A percentile compares a stretch with the other conserved stretches of the same genome.
Conservation (phyloP, 2,888 invertebrate species). For the Drosophila bunnanda region DNA sequence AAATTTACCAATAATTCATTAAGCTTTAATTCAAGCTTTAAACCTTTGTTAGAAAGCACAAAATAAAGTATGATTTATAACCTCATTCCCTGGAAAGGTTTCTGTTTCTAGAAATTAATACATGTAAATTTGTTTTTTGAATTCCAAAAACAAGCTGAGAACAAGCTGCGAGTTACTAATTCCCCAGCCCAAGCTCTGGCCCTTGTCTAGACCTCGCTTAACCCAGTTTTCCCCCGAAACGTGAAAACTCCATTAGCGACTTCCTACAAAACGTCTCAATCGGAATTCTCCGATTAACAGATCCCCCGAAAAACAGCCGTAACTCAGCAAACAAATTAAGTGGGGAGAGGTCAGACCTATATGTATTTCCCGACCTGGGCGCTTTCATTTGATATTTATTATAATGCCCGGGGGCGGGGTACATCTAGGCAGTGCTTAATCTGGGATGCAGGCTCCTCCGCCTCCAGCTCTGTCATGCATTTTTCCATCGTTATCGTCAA, state of each 20-base stretch:
- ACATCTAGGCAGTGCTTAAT: slow-evolving; percentile 45
- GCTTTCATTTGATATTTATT: slow-evolving; percentile 55
- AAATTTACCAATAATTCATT: neutral
- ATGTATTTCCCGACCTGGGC: slow-evolving; percentile 1
- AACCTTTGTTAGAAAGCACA: neutral
- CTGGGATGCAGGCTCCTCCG: slow-evolving; percentile 23
- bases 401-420: slow-evolving; percentile 36
- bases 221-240: slow-evolving; percentile 33
- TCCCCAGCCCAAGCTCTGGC: slow-evolving; percentile 4
- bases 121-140: slow-evolving; percentile 14
- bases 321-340: slow-evolving; percentile 50
- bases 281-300: slow-evolving; percentile 31
- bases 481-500: slow-evolving; percentile 79
- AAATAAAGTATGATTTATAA: slow-evolving; percentile 7
- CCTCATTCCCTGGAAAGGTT: neutral
- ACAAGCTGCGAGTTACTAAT: slow-evolving; percentile 19
- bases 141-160: slow-evolving; percentile 11
- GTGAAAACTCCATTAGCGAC: slow-evolving; percentile 47
- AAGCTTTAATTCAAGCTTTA: neutral
- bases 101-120: neutral
- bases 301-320: slow-evolving; percentile 33
- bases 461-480: slow-evolving; percentile 30
- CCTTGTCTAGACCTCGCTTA: slow-evolving; percentile 34
- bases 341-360: slow-evolving; percentile 40
- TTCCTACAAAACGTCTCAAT: slow-evolving; percentile 48